Evolutionary conservation across 2,888 invertebrate genomes (phyloP), one percentile per base, ranked within the genome.

Genomic region (Alitta virens): DNA sequence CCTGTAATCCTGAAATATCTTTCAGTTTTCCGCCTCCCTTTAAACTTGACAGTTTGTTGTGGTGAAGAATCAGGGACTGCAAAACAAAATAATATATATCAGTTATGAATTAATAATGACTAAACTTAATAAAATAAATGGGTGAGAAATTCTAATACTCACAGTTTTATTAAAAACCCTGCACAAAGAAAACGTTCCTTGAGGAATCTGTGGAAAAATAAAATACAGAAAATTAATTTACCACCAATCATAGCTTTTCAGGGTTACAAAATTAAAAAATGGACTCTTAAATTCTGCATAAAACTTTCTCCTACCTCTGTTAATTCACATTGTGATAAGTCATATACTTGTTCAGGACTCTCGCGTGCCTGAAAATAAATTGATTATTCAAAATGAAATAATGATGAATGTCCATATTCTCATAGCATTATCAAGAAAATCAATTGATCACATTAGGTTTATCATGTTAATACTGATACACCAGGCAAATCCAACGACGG

Each of bases 281-380:
- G 21, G 16, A 40, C 40, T 12, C 9, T 12, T 40, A 40, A 46
- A 46, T 33, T 33, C 33, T 33, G 33, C 3, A 9, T 46, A 46
- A 16, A 46, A 46, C n/a, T 7, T 46, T 18, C 46, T 18, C n/a
- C 21, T 67, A 78, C 80, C 72, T 84, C 86, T 71, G 86, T 86
- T 62, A 92, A 82, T 75, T 88, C 87, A 82, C 92, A 92, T 69
- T 89, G 89, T 3, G 91, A 89, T 65, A 92, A 80, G 82, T 92
- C 92, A 81, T 91, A 92, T 64, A 88, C 85, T 60, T 89, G 88
- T 79, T 91, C 92, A 33, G 92, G 92, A 69, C 88, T 89, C 83
- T 92, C 92, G 72, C 87, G 84, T 40, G 88, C 88, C 88, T 89
- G 76, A 62, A 59, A 58, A 59, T 21, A 42, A 43, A n/a, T n/a